Evolutionary conservation across 2,888 invertebrate genomes (phyloP).

Genomic region (Mimachlamys varia): DNA sequence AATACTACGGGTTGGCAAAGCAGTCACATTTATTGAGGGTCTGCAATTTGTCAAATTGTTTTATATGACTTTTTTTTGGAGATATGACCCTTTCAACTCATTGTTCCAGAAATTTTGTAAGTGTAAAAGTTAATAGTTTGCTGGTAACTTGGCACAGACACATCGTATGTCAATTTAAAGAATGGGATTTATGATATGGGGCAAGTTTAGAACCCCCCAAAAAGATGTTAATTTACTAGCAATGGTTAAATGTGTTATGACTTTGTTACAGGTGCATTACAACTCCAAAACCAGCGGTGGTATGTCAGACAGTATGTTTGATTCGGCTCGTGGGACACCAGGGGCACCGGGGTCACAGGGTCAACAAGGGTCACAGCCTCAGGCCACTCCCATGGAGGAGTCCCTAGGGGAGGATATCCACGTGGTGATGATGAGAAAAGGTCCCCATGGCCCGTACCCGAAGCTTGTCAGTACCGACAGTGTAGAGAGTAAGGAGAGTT

Average conservation of each 20-base stretch:
- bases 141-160: no score
- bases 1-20: no score
- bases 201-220: no score
- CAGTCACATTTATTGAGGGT: no score
- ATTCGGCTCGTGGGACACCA: conserved; percentile 83
- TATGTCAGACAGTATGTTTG: conserved; percentile 38
- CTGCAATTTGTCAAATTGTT: no score
- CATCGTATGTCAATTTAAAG: no score
- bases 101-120: no score
- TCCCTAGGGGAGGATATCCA: conserved; percentile 33
- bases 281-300: conserved; percentile 76
- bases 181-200: no score
- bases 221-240: no score
- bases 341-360: conserved; percentile 85
- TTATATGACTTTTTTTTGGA: no score
- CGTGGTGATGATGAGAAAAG: conserved; percentile 44
- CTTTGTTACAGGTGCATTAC: conserved; percentile 77
- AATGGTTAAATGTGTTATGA: neutral
- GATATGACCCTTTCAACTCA: no score
- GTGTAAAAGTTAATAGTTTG: no score
- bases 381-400: neutral
- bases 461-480: conserved; percentile 25
- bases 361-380: neutral
- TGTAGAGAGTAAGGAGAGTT: conserved; percentile 38
- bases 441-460: neutral